Percentiles rank a stretch among this genome's conserved stretches.
These are phyloP conservation scores for Cryptomyrus ogoouensis DNA, from an alignment of 2,113 vertebrate species.

Conservation along the genomic window DNA sequence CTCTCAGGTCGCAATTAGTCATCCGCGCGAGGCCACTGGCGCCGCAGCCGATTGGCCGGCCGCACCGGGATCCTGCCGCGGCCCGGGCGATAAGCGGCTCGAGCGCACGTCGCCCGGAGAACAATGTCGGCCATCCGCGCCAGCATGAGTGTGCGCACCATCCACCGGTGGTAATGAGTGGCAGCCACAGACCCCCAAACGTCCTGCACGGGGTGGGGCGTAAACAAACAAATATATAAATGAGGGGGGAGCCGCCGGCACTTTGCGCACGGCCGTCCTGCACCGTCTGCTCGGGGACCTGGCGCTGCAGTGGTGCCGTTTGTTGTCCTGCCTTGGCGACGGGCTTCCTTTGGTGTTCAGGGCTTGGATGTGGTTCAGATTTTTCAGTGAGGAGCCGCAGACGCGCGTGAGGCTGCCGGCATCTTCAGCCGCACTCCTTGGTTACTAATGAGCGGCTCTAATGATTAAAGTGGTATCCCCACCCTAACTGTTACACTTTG, in stretches of 20 bases:
- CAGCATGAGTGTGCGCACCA: background rate
- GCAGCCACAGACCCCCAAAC: background rate
- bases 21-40: slow-evolving; percentile 29
- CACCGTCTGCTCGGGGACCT: slow-evolving; percentile 42
- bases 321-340: slow-evolving; percentile 37
- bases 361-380: background rate
- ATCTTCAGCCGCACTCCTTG: background rate
- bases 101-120: slow-evolving; percentile 11
- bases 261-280: slow-evolving; percentile 24
- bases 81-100: slow-evolving; percentile 23
- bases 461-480: background rate
- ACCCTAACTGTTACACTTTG: background rate
- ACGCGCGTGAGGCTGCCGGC: background rate
- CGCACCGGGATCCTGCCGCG: slow-evolving; percentile 21
- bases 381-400: background rate
- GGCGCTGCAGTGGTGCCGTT: slow-evolving; percentile 30
- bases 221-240: slow-evolving; percentile 5
- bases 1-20: slow-evolving; percentile 40
- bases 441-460: background rate
- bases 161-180: background rate
- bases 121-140: background rate
- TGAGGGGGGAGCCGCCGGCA: background rate
- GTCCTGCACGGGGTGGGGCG: background rate
- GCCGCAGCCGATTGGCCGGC: slow-evolving; percentile 31
- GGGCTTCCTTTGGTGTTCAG: background rate